Percentiles rank a stretch among this genome's conserved stretches.
Evolutionary conservation across 2,797 vertebrate species (phyloP).

Genomic region (Periophthalmus magnuspinnatus): DNA sequence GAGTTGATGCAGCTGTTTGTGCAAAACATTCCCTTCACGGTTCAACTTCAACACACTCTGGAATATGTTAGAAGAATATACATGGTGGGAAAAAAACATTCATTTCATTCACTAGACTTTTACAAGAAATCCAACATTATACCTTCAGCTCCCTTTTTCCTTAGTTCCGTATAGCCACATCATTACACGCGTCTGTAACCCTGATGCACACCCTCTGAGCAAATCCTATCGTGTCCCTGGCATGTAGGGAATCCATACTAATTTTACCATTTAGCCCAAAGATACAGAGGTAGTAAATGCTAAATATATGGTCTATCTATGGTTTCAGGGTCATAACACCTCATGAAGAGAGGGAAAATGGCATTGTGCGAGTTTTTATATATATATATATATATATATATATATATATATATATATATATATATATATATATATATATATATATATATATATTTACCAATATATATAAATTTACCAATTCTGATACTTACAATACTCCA

Average conservation of each 20-base stretch:
- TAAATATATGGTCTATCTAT: not conserved
- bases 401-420: too few relatives aligned
- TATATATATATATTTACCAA: too few relatives aligned
- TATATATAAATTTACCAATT: too few relatives aligned
- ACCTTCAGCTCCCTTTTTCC: not conserved
- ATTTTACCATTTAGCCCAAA: conserved; percentile 1
- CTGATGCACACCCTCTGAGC: not conserved
- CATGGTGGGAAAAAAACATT: not conserved
- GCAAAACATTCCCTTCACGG: too few relatives aligned
- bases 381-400: too few relatives aligned
- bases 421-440: too few relatives aligned
- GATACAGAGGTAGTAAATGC: not conserved
- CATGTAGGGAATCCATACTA: not conserved
- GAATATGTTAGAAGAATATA: not conserved
- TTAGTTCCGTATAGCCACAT: not conserved
- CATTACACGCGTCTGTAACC: not conserved
- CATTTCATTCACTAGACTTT: not conserved
- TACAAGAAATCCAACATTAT: not conserved
- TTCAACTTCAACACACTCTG: not conserved
- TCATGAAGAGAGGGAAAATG: not conserved
- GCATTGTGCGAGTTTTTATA: too few relatives aligned
- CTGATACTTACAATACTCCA: too few relatives aligned
- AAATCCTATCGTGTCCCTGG: conserved; percentile 11
- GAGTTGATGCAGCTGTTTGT: not conserved
- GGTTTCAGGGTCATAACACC: not conserved